A percentile compares a stretch with the other conserved stretches of the same genome.
Evolutionary conservation across 2,888 invertebrate species (phyloP).

Genomic region (Arctia plantaginis): DNA sequence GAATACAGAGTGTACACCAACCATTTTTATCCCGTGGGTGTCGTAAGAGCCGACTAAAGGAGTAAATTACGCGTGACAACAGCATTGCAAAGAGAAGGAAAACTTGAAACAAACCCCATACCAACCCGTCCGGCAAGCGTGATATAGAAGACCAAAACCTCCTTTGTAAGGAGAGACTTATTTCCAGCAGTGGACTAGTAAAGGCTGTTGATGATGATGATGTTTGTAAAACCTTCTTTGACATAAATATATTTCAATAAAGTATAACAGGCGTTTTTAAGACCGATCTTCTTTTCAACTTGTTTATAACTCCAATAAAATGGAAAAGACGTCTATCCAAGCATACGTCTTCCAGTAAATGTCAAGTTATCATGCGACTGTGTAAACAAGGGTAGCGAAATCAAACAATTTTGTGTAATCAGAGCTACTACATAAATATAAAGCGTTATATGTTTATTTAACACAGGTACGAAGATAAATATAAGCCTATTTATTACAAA

Average conservation of each 20-base stretch:
- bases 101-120: too few relatives aligned
- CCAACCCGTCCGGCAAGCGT: too few relatives aligned
- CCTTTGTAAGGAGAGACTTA: too few relatives aligned
- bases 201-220: too few relatives aligned
- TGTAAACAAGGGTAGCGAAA: slow-evolving; percentile 50
- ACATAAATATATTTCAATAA: not conserved
- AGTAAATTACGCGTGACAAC: too few relatives aligned
- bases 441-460: slow-evolving; percentile 14
- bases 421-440: slow-evolving; percentile 32
- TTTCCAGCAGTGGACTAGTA: too few relatives aligned
- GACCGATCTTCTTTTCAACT: not conserved
- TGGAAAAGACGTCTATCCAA: slow-evolving; percentile 52
- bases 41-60: too few relatives aligned
- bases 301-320: not conserved
- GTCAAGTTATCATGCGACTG: slow-evolving; percentile 47
- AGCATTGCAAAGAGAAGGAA: too few relatives aligned
- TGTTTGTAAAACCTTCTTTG: not conserved
- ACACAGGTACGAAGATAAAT: slow-evolving; percentile 20
- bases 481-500: slow-evolving; percentile 12
- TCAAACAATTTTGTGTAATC: slow-evolving; percentile 57
- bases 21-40: too few relatives aligned
- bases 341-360: slow-evolving; percentile 44
- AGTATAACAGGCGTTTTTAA: not conserved
- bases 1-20: too few relatives aligned
- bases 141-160: too few relatives aligned